phyloP scores from a whole-genome alignment of 2,888 invertebrate genomes.

The Schizaphis graminum region DNA sequence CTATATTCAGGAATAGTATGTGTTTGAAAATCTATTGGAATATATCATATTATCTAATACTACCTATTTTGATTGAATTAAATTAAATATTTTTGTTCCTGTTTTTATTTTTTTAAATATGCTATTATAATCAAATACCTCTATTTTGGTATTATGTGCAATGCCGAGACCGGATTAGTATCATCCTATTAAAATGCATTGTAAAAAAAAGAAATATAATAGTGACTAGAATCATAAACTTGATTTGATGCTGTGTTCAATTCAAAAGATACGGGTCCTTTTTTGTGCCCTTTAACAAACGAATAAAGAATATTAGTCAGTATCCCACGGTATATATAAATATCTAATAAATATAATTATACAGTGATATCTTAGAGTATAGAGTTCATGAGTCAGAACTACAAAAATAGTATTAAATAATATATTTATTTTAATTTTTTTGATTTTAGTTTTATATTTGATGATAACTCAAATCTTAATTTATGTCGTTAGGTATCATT shows the following conservation, averaged over 20 bases:
- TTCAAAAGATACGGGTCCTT: constrained; percentile 65
- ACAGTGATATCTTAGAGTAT: neutral
- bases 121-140: neutral
- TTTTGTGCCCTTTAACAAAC: constrained; percentile 59
- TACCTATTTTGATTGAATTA: constrained; percentile 30
- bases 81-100: constrained; percentile 41
- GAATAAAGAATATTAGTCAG: constrained; percentile 44
- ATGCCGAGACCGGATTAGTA: constrained; percentile 40
- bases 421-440: neutral
- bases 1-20: neutral
- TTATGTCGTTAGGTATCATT: neutral
- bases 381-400: neutral
- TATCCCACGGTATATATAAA: constrained; percentile 59
- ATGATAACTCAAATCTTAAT: neutral
- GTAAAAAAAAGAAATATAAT: constrained; percentile 29
- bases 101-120: neutral
- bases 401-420: neutral
- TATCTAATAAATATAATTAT: constrained; percentile 45
- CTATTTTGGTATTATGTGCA: constrained; percentile 1
- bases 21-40: neutral
- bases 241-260: constrained; percentile 47
- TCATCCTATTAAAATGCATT: constrained; percentile 41
- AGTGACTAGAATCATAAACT: constrained; percentile 45
- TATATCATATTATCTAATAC: neutral
- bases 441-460: neutral